Conservation (phyloP, 2,113 vertebrate genomes). For the Rostratula benghalensis region DNA sequence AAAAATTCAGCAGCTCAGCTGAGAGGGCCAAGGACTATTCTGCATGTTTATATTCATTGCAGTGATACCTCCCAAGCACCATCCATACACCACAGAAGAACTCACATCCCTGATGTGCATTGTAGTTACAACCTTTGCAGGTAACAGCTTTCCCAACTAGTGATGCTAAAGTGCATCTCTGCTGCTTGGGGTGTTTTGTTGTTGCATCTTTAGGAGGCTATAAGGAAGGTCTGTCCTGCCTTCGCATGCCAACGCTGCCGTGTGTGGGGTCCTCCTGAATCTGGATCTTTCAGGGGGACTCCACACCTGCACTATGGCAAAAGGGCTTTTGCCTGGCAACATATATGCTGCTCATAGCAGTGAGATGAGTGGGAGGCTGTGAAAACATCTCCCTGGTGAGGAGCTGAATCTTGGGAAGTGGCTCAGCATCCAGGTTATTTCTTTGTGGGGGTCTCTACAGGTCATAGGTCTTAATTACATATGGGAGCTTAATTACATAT, state of each 20-base stretch:
- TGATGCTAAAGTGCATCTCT: neutral
- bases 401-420: neutral
- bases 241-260: neutral
- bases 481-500: fast-evolving
- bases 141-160: neutral
- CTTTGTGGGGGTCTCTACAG: neutral
- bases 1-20: neutral
- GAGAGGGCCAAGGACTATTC: neutral
- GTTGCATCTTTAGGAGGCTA: neutral
- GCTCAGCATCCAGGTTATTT: neutral
- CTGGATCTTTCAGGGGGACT: neutral
- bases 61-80: neutral
- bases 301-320: neutral
- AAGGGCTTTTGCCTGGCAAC: neutral
- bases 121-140: fast-evolving
- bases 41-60: neutral
- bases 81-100: neutral
- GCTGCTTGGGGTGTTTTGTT: neutral
- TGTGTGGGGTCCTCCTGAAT: neutral
- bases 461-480: neutral
- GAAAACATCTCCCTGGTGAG: neutral
- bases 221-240: neutral
- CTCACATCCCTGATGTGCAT: neutral
- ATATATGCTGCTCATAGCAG: neutral
- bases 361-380: neutral